A percentile compares a stretch with the other conserved stretches of the same genome.
Conservation (phyloP, 1,140 invertebrate species). For the Zaprionus capensis region DNA sequence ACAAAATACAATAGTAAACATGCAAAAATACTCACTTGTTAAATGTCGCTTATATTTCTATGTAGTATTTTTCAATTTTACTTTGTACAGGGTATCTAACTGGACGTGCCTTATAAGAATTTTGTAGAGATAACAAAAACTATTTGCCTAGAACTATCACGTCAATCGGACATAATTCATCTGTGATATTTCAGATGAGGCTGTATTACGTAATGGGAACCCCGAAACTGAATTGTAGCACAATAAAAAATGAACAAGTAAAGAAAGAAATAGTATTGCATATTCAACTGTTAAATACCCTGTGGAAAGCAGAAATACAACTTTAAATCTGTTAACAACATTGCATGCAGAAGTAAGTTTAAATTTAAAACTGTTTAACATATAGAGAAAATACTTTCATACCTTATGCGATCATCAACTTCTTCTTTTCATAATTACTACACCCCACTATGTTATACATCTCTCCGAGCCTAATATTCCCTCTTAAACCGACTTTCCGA, state of each 20-base stretch:
- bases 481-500: neutral
- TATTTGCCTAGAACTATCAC: constrained; percentile 23
- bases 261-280: constrained; percentile 25
- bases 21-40: too few species aligned
- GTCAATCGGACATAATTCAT: constrained; percentile 41
- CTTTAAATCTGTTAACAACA: too few species aligned
- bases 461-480: neutral
- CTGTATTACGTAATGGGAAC: constrained; percentile 44
- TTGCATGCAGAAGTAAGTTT: neutral
- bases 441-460: neutral
- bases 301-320: neutral
- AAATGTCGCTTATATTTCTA: too few species aligned
- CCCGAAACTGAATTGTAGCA: constrained; percentile 71
- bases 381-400: neutral
- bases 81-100: neutral
- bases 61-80: too few species aligned
- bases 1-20: too few species aligned
- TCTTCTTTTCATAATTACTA: neutral
- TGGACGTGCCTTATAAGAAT: neutral
- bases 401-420: too few species aligned
- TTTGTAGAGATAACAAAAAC: neutral
- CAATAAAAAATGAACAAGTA: constrained; percentile 74
- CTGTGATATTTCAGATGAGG: constrained; percentile 17
- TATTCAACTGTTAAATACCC: neutral
- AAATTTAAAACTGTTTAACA: neutral